Evolutionary conservation across 1,140 invertebrate species (phyloP).

Genomic region (Euura saliciscinereae): DNA sequence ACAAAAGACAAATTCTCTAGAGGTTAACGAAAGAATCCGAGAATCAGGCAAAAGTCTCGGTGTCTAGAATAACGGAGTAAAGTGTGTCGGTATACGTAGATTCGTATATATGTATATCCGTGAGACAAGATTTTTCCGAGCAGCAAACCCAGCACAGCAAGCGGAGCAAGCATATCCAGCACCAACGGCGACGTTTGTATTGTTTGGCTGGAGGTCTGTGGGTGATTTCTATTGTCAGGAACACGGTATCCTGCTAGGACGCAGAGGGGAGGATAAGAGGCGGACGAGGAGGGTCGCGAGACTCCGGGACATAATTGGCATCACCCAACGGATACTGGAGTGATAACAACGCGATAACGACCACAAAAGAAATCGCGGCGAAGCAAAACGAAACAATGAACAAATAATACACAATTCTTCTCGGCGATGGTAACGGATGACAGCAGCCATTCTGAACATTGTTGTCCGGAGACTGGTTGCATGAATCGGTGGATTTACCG

Average conservation of each 20-base stretch:
- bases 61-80: background rate
- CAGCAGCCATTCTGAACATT: background rate
- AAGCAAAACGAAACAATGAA: slow-evolving; percentile 25
- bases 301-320: slow-evolving; percentile 32
- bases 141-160: too few species aligned
- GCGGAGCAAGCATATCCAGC: too few species aligned
- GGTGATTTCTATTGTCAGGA: slow-evolving; percentile 29
- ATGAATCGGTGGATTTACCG: background rate
- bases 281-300: slow-evolving; percentile 6
- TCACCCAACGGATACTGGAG: slow-evolving; percentile 20
- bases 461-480: background rate
- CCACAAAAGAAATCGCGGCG: slow-evolving; percentile 25
- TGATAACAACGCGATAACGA: slow-evolving; percentile 30
- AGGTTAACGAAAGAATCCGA: background rate
- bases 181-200: slow-evolving; percentile 7
- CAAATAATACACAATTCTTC: slow-evolving; percentile 17
- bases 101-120: background rate
- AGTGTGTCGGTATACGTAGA: background rate
- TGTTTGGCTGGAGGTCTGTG: slow-evolving; percentile 25
- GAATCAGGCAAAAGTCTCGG: too few species aligned
- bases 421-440: background rate
- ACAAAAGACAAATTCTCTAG: slow-evolving; percentile 5
- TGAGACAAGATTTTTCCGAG: background rate
- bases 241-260: background rate
- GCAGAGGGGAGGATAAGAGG: slow-evolving; percentile 11